Conservation (phyloP, 2,113 vertebrate genomes). For the Cephalopholis sonnerati region DNA sequence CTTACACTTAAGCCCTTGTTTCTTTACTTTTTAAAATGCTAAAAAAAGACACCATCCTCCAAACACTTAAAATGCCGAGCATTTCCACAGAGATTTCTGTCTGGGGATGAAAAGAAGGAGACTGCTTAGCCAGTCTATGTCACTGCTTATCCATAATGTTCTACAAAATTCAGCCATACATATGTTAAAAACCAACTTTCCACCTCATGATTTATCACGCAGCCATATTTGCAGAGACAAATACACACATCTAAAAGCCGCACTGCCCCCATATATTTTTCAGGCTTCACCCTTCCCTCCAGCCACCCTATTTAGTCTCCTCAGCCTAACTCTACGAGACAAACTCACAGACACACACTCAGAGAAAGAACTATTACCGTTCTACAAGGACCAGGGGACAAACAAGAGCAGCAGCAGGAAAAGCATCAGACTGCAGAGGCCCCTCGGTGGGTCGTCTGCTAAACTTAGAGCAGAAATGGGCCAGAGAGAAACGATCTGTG, state of each 20-base stretch:
- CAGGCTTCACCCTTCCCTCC: constrained; percentile 20
- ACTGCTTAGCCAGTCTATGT: neutral
- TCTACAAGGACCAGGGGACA: constrained; percentile 64
- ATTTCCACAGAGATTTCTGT: neutral
- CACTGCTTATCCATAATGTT: neutral
- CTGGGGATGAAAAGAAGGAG: no score
- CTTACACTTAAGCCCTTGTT: neutral
- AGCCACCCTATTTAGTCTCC: constrained; percentile 38
- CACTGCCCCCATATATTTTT: neutral
- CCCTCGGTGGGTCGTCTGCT: constrained; percentile 71
- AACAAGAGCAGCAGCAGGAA: constrained; percentile 66
- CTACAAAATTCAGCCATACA: neutral
- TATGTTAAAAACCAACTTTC: neutral
- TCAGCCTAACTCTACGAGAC: constrained; percentile 19
- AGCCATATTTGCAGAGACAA: constrained; percentile 14
- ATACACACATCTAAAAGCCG: constrained; percentile 15
- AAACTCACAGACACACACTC: constrained; percentile 25
- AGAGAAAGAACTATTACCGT: constrained; percentile 36
- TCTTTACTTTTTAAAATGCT: neutral
- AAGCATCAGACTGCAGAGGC: constrained; percentile 67
- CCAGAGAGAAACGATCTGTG: constrained; percentile 70
- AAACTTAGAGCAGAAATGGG: constrained; percentile 83
- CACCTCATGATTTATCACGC: constrained; percentile 12
- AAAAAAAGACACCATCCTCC: neutral
- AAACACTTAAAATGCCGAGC: neutral